Conservation (phyloP, 2,113 vertebrate species). For the Anhinga rufa region DNA sequence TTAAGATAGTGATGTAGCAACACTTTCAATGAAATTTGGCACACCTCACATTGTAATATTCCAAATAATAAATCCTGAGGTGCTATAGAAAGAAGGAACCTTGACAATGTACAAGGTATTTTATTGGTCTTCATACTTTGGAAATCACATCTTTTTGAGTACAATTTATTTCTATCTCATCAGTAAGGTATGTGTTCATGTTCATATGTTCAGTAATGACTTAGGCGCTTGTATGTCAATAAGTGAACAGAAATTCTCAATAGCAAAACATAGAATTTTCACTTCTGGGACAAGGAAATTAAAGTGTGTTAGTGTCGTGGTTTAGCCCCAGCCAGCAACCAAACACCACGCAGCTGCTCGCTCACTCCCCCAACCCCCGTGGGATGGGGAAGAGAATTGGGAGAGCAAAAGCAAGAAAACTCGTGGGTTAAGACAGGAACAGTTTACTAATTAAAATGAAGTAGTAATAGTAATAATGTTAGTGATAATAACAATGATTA, state of each 20-base stretch:
- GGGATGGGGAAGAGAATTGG: too few species aligned
- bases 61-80: neutral
- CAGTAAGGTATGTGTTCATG: neutral
- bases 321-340: too few species aligned
- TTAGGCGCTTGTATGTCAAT: neutral
- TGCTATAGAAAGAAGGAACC: neutral
- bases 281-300: neutral
- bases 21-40: neutral
- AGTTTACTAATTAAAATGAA: too few species aligned
- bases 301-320: too few species aligned
- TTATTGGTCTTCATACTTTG: neutral
- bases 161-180: neutral
- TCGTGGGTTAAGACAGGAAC: too few species aligned
- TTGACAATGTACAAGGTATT: neutral
- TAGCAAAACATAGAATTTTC: neutral
- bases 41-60: neutral
- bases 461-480: too few species aligned
- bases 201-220: neutral
- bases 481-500: too few species aligned
- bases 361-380: too few species aligned
- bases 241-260: neutral
- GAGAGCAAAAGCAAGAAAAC: too few species aligned
- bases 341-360: too few species aligned
- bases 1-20: neutral
- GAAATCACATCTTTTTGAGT: neutral